Percentiles rank a stretch among this genome's conserved stretches.
Evolutionary conservation across 2,888 invertebrate genomes (phyloP).

Genomic region (Pegoplata infirma): DNA sequence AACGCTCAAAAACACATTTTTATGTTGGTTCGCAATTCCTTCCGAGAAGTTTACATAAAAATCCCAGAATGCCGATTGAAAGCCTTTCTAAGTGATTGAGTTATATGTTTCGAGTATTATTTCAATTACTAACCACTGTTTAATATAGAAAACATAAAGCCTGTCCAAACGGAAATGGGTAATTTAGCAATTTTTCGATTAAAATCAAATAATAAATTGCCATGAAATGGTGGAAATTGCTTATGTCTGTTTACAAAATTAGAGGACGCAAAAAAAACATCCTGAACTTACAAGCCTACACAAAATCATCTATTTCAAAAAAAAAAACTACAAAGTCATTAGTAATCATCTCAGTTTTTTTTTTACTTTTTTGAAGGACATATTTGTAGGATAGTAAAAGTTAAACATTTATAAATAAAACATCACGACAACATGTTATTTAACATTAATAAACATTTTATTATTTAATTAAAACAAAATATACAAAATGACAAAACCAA

Average conservation of each 20-base stretch:
- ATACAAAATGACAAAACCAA: conserved; percentile 32
- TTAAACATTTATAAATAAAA: conserved; percentile 30
- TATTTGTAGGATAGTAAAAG: background rate
- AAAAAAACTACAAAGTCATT: conserved; percentile 20
- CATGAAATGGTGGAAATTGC: conserved; percentile 53
- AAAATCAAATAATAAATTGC: conserved; percentile 57
- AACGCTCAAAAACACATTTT: too few relatives aligned
- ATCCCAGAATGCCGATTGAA: too few relatives aligned
- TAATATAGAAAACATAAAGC: background rate
- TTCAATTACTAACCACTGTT: conserved; percentile 21
- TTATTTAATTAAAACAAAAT: conserved; percentile 51
- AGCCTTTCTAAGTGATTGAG: too few relatives aligned
- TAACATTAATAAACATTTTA: conserved; percentile 47
- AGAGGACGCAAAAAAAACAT: conserved; percentile 12
- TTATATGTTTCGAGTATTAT: too few relatives aligned
- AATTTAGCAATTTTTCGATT: conserved; percentile 58
- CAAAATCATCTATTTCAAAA: background rate
- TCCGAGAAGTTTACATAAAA: too few relatives aligned
- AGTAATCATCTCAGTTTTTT: background rate
- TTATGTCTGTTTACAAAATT: conserved; percentile 16
- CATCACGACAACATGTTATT: conserved; percentile 29
- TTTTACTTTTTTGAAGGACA: background rate
- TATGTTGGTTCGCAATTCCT: too few relatives aligned
- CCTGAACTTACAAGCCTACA: background rate
- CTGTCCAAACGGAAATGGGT: conserved; percentile 40